A percentile compares a stretch with the other conserved stretches of the same genome.
These are phyloP conservation scores for Bubo blakistoni DNA, from an alignment of 2,113 vertebrate species.

Conservation along the genomic window DNA sequence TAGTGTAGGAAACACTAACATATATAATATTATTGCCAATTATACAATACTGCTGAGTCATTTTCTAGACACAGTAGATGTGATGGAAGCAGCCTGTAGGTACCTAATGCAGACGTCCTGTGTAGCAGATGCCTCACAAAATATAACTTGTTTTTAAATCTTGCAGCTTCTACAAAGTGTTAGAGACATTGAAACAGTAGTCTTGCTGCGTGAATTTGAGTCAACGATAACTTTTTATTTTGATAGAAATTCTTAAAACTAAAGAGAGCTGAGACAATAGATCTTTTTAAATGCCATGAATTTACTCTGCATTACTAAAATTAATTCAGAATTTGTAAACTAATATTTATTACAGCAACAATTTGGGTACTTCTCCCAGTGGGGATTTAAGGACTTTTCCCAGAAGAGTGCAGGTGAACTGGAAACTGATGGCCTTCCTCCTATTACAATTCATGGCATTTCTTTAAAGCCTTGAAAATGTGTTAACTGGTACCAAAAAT, in stretches of 20 bases:
- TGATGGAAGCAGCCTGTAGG: neutral
- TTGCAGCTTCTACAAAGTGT: neutral
- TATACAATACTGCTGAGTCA: neutral
- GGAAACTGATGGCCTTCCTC: neutral
- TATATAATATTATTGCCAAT: neutral
- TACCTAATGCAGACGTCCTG: fast-evolving
- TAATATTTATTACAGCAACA: neutral
- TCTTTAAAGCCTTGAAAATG: neutral
- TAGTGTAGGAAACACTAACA: neutral
- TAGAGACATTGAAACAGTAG: fast-evolving
- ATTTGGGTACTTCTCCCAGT: neutral
- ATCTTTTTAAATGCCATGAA: neutral
- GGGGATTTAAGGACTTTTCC: neutral
- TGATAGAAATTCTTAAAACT: neutral
- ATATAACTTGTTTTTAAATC: neutral
- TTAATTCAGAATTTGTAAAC: neutral
- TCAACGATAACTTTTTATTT: neutral
- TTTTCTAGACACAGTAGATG: neutral
- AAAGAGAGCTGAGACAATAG: neutral
- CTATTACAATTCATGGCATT: neutral
- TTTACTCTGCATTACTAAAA: neutral
- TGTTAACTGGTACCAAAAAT: neutral
- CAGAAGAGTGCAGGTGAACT: neutral
- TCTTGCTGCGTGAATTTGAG: neutral
- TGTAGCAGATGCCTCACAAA: neutral